Evolutionary conservation across 2,113 vertebrate genomes (phyloP).

Genomic region (Pomatorhinus ruficollis): DNA sequence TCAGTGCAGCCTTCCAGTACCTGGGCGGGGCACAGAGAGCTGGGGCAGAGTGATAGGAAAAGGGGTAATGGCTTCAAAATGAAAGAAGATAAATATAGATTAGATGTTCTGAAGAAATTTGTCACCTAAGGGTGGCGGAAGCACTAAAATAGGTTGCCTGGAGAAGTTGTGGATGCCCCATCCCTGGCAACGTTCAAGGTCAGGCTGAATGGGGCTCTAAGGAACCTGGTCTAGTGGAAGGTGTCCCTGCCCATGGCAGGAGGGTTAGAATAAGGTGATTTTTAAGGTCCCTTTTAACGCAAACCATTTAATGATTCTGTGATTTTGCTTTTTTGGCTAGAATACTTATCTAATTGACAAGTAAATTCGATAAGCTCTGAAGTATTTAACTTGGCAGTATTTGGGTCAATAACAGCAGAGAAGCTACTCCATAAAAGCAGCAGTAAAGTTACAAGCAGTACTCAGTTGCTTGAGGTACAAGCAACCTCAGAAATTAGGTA

Average conservation of each 20-base stretch:
- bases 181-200: neutral
- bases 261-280: neutral
- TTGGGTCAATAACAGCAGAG: conserved; percentile 10
- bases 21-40: neutral
- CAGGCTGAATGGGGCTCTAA: neutral
- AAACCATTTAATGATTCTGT: neutral
- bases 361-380: conserved; percentile 19
- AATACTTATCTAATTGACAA: conserved; percentile 22
- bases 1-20: neutral
- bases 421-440: neutral
- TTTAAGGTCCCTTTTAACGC: neutral
- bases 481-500: neutral
- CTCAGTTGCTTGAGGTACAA: too few relatives aligned
- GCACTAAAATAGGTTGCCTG: neutral
- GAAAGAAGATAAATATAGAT: neutral
- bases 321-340: conserved; percentile 33
- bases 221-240: neutral
- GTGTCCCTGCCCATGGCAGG: fast-evolving
- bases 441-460: neutral
- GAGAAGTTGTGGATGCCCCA: neutral
- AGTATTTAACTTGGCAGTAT: conserved; percentile 22
- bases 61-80: neutral
- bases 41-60: neutral
- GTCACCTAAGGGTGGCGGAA: neutral
- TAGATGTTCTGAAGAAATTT: neutral